Evolutionary conservation across 2,113 vertebrate genomes (phyloP).

Genomic region (Tetrao urogallus): DNA sequence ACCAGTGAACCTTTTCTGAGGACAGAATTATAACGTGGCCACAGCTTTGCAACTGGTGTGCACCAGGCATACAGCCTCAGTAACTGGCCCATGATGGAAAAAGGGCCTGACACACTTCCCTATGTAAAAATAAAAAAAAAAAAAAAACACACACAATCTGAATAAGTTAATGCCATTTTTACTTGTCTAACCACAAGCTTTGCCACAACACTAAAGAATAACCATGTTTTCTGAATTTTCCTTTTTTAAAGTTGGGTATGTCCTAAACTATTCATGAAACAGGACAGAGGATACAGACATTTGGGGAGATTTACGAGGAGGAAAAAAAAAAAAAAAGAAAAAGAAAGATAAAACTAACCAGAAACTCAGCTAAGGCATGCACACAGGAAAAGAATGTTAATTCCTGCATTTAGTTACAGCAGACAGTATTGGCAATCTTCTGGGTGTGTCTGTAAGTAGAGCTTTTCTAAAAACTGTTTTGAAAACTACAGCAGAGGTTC

Average conservation of each 20-base stretch:
- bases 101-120: background rate
- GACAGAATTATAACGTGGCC: rapidly evolving
- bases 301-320: background rate
- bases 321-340: background rate
- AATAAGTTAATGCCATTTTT: rapidly evolving
- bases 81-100: rapidly evolving
- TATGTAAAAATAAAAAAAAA: rapidly evolving
- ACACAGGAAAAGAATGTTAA: background rate
- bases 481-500: background rate
- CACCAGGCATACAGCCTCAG: background rate
- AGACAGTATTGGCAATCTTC: background rate
- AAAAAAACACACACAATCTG: too few relatives aligned
- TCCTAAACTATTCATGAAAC: background rate
- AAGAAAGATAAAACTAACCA: background rate
- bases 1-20: rapidly evolving
- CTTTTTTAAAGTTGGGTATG: background rate
- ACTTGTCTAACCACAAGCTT: background rate
- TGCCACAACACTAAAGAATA: background rate
- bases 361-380: background rate
- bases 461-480: conserved; percentile 22
- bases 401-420: background rate
- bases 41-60: background rate
- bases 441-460: conserved; percentile 11
- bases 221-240: background rate
- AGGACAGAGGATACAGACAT: background rate